These are phyloP conservation scores for Keiferia lycopersicella DNA, from an alignment of 2,888 invertebrate species.

Conservation along the genomic window DNA sequence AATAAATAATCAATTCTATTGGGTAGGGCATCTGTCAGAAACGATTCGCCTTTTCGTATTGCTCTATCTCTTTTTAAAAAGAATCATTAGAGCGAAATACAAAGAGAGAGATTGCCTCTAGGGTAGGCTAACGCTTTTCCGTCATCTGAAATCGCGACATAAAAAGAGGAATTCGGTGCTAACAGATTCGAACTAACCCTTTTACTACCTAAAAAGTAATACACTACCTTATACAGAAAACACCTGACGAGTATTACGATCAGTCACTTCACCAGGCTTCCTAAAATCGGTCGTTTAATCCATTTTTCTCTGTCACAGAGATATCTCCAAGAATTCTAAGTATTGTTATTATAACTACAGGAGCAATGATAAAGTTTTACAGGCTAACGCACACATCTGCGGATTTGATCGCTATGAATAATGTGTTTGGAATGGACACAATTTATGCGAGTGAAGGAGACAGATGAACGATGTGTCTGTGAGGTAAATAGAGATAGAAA, in stretches of 20 bases:
- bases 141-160: too few relatives aligned
- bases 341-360: conserved; percentile 56
- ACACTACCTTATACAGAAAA: not conserved
- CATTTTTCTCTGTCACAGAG: not conserved
- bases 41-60: too few relatives aligned
- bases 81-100: too few relatives aligned
- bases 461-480: conserved; percentile 30
- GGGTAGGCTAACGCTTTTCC: too few relatives aligned
- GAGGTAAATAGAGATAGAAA: conserved; percentile 38
- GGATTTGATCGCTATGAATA: conserved; percentile 49
- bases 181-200: not conserved
- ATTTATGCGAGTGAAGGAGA: conserved; percentile 32
- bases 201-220: not conserved
- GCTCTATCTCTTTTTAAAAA: too few relatives aligned
- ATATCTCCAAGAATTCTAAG: conserved; percentile 19
- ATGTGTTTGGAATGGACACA: conserved; percentile 64
- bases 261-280: conserved; percentile 15
- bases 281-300: not conserved
- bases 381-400: conserved; percentile 49
- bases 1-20: too few relatives aligned
- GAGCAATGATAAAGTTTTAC: conserved; percentile 47
- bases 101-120: too few relatives aligned
- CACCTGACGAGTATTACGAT: conserved; percentile 18
- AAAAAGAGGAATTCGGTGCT: not conserved
- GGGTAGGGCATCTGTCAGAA: too few relatives aligned